These are phyloP conservation scores for Propithecus coquereli DNA, from an alignment of 2,113 vertebrate genomes.

Conservation along the genomic window DNA sequence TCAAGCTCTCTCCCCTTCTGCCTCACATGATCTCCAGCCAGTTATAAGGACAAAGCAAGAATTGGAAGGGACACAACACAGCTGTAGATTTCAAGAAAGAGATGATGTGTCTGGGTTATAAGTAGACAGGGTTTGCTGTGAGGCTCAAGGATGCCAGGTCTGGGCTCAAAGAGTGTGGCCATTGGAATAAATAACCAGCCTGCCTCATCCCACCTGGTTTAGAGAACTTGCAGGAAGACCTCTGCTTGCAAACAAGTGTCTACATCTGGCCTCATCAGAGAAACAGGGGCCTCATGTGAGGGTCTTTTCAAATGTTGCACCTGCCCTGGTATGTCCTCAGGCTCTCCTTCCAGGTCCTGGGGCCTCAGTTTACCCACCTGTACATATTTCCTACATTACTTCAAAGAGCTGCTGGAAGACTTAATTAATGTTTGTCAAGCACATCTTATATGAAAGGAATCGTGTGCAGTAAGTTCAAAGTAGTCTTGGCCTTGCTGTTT, in stretches of 20 bases:
- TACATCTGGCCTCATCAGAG: slow-evolving; percentile 74
- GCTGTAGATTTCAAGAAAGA: background rate
- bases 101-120: background rate
- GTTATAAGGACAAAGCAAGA: background rate
- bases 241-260: slow-evolving; percentile 56
- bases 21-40: background rate
- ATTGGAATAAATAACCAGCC: background rate
- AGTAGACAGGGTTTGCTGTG: background rate
- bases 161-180: background rate
- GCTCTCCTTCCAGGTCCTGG: slow-evolving; percentile 68
- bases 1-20: background rate
- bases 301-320: slow-evolving; percentile 74
- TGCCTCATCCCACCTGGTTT: slow-evolving; percentile 32
- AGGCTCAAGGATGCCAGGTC: background rate
- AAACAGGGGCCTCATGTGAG: slow-evolving; percentile 71
- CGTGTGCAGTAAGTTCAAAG: slow-evolving; percentile 73
- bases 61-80: background rate
- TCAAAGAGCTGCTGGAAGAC: slow-evolving; percentile 68
- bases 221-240: background rate
- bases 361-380: slow-evolving; percentile 82
- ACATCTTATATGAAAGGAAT: slow-evolving; percentile 73
- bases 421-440: slow-evolving; percentile 78
- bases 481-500: slow-evolving; percentile 75
- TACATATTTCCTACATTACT: slow-evolving; percentile 71
- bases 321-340: slow-evolving; percentile 79